Percentiles rank a stretch among this genome's conserved stretches.
These are phyloP conservation scores for Drosophila nigrodunni DNA, from an alignment of 1,140 invertebrate genomes.

Conservation along the genomic window DNA sequence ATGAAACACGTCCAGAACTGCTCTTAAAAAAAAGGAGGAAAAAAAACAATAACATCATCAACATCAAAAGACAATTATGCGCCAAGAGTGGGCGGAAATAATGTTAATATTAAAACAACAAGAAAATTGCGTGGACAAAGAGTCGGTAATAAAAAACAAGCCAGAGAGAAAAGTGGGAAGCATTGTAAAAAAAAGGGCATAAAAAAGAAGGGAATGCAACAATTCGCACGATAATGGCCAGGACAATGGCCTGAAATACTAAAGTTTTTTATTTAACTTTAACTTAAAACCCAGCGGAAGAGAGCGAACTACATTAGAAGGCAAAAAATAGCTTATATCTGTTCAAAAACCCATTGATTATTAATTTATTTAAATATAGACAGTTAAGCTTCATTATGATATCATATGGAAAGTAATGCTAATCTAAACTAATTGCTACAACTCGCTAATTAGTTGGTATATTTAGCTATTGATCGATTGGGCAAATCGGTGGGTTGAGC, in stretches of 20 bases:
- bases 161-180: background rate
- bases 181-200: background rate
- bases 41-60: conserved; percentile 25
- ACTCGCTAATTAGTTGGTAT: conserved; percentile 4
- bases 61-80: conserved; percentile 79
- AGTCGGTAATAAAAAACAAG: background rate
- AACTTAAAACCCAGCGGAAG: background rate
- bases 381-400: background rate
- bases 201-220: background rate
- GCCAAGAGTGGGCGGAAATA: conserved; percentile 27
- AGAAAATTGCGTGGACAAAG: conserved; percentile 46
- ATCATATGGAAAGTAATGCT: conserved; percentile 17
- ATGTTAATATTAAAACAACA: conserved; percentile 61
- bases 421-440: conserved; percentile 4
- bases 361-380: background rate
- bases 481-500: background rate
- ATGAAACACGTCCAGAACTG: conserved; percentile 26
- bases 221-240: conserved; percentile 77
- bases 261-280: conserved; percentile 53
- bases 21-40: background rate
- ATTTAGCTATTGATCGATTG: conserved; percentile 16
- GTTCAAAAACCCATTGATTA: background rate
- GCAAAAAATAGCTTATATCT: too few relatives aligned
- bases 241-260: conserved; percentile 64
- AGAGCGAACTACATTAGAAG: too few relatives aligned